phyloP scores from a whole-genome alignment of 2,888 invertebrate genomes.

The Peribatodes rhomboidaria region DNA sequence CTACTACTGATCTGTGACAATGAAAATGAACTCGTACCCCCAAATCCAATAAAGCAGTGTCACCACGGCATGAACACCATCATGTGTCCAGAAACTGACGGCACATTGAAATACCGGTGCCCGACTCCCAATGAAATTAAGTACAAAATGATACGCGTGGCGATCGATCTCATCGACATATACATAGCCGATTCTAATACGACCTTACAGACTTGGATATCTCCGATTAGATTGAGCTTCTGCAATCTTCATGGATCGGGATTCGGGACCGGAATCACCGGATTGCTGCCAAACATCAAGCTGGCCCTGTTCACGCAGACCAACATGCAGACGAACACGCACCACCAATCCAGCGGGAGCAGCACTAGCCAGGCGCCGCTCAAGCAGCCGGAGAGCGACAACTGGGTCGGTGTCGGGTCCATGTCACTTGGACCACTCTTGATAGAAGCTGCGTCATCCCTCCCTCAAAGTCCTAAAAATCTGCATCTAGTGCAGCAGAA shows the following conservation, averaged over 20 bases:
- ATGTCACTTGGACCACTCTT: conserved; percentile 96
- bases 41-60: conserved; percentile 92
- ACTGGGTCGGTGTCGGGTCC: conserved; percentile 97
- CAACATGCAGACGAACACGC: conserved; percentile 82
- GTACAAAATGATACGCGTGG: conserved; percentile 96
- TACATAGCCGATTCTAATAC: conserved; percentile 96
- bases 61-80: conserved; percentile 91
- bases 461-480: conserved; percentile 92
- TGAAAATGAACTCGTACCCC: conserved; percentile 96
- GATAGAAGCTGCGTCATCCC: conserved; percentile 95
- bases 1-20: conserved; percentile 93
- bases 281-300: conserved; percentile 91
- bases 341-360: conserved; percentile 86
- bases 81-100: conserved; percentile 90
- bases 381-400: conserved; percentile 84
- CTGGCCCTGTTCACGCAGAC: conserved; percentile 89
- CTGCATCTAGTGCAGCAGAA: conserved; percentile 93
- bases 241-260: conserved; percentile 98
- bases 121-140: conserved; percentile 95
- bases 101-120: conserved; percentile 90
- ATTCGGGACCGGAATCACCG: conserved; percentile 95
- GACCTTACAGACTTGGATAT: conserved; percentile 95
- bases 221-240: conserved; percentile 94
- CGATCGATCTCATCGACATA: conserved; percentile 95
- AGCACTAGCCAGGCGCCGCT: conserved; percentile 69